Conservation (phyloP, 2,797 vertebrate genomes). For the Acanthornis magna region DNA sequence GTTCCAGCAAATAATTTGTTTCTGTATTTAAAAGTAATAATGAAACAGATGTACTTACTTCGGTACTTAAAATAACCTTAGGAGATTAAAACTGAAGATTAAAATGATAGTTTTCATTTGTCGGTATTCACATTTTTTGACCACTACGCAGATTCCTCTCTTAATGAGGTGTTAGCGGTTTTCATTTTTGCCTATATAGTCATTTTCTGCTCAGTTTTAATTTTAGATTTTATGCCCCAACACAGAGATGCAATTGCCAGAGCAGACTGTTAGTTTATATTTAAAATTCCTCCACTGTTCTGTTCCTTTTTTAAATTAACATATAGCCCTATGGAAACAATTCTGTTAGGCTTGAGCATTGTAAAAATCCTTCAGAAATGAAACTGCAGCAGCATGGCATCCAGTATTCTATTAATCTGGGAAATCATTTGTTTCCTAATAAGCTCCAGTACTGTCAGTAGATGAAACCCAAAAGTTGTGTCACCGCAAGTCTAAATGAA, state of each 20-base stretch:
- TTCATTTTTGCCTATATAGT: slow-evolving; percentile 35
- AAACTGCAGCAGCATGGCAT: neutral
- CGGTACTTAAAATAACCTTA: slow-evolving; percentile 24
- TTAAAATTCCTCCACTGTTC: slow-evolving; percentile 34
- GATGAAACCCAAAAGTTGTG: neutral
- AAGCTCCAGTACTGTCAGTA: neutral
- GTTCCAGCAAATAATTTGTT: neutral
- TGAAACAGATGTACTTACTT: neutral
- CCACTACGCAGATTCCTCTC: neutral
- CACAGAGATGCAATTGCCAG: neutral
- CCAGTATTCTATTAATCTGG: neutral
- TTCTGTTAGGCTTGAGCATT: neutral
- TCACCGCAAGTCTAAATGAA: neutral
- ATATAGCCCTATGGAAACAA: neutral
- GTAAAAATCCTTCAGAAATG: slow-evolving; percentile 17
- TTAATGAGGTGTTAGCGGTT: slow-evolving; percentile 1
- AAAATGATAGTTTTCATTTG: slow-evolving; percentile 18
- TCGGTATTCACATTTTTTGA: slow-evolving; percentile 3
- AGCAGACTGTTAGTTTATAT: slow-evolving; percentile 37
- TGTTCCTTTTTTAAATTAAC: neutral
- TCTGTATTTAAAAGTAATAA: slow-evolving; percentile 27
- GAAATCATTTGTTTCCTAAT: neutral
- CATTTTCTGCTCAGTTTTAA: slow-evolving; percentile 49
- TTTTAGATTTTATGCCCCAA: slow-evolving; percentile 35
- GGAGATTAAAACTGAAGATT: slow-evolving; percentile 28